Conservation (phyloP, 2,797 vertebrate species). For the Enteromius mattozi region DNA sequence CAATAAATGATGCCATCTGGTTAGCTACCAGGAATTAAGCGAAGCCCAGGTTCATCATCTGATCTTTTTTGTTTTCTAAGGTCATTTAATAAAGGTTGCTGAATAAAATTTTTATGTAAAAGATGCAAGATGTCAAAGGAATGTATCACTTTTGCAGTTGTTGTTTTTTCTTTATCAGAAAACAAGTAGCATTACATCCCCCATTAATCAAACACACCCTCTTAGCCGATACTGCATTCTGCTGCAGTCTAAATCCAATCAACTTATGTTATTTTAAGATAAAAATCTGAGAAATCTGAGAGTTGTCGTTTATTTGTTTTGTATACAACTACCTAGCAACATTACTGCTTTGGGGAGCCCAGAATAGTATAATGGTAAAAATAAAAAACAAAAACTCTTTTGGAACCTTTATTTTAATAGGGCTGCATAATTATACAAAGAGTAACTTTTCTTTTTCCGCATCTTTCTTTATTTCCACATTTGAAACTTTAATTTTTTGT, state of each 20-base stretch:
- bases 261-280: slow-evolving; percentile 25
- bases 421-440: too few relatives aligned
- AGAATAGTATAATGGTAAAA: too few relatives aligned
- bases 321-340: background rate
- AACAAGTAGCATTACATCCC: slow-evolving; percentile 21
- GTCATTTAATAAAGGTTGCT: background rate
- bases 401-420: background rate
- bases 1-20: background rate
- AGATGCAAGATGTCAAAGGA: background rate
- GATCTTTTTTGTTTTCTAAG: background rate
- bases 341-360: background rate
- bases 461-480: too few relatives aligned
- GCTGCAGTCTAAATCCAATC: slow-evolving; percentile 30
- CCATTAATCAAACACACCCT: slow-evolving; percentile 39
- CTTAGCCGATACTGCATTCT: slow-evolving; percentile 11
- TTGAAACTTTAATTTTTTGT: background rate
- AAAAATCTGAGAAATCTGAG: slow-evolving; percentile 9
- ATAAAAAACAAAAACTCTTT: background rate
- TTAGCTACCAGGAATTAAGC: background rate
- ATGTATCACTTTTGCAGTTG: background rate
- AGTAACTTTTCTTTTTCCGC: too few relatives aligned
- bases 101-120: background rate
- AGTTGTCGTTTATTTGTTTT: slow-evolving; percentile 8
- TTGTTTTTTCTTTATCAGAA: background rate
- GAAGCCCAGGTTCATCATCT: background rate